phyloP scores from a whole-genome alignment of 2,113 vertebrate genomes.

The Camelus dromedarius region DNA sequence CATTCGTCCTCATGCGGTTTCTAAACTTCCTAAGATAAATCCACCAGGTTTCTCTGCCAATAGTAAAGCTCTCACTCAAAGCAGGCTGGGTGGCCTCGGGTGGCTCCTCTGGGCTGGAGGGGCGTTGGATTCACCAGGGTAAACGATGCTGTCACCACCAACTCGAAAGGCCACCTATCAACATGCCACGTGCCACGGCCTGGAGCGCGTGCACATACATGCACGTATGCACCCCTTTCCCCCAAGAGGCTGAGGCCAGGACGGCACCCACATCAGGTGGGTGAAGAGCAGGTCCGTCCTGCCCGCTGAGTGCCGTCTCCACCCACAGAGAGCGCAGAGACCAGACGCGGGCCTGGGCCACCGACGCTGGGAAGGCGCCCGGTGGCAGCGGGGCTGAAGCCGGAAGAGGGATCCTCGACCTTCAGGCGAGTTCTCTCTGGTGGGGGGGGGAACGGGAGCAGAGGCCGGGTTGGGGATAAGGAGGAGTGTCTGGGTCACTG shows the following conservation, averaged over 20 bases:
- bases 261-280: constrained; percentile 62
- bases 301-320: constrained; percentile 77
- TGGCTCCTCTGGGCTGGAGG: constrained; percentile 64
- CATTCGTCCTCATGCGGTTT: background rate
- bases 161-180: constrained; percentile 71
- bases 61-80: background rate
- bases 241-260: constrained; percentile 68
- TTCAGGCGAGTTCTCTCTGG: constrained; percentile 84
- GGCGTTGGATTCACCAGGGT: background rate
- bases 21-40: constrained; percentile 32
- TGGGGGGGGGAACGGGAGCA: background rate
- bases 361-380: background rate
- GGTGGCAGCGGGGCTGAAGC: constrained; percentile 81
- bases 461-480: background rate
- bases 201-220: accelerated
- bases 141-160: constrained; percentile 45
- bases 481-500: background rate
- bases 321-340: constrained; percentile 59
- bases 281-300: constrained; percentile 89
- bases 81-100: constrained; percentile 33
- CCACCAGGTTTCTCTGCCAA: background rate
- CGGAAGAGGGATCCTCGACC: constrained; percentile 76
- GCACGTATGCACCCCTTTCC: constrained; percentile 48
- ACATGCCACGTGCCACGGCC: background rate
- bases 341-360: constrained; percentile 30